phyloP scores from a whole-genome alignment of 2,888 invertebrate species.

The Leptopilina myrica region DNA sequence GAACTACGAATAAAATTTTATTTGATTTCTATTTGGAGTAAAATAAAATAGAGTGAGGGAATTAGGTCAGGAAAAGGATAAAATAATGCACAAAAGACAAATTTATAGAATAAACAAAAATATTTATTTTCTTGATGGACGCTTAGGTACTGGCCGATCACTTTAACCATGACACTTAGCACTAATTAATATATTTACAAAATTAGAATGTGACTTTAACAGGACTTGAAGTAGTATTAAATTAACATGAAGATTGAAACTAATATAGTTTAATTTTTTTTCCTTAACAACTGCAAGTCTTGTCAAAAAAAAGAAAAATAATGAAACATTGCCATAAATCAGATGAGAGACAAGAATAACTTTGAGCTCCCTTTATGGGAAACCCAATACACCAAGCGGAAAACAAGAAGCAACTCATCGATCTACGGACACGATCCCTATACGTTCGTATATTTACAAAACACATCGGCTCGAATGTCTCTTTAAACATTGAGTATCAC shows the following conservation, averaged over 20 bases:
- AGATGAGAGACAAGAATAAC: slow-evolving; percentile 45
- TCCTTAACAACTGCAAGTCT: not conserved
- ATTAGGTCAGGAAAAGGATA: too few relatives aligned
- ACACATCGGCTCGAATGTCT: slow-evolving; percentile 28
- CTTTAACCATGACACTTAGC: slow-evolving; percentile 49
- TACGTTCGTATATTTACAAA: slow-evolving; percentile 26
- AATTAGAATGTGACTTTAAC: not conserved
- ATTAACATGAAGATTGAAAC: not conserved
- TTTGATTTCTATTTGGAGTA: too few relatives aligned
- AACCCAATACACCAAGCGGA: slow-evolving; percentile 58
- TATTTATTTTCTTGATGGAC: slow-evolving; percentile 68
- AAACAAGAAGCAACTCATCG: slow-evolving; percentile 55
- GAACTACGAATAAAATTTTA: too few relatives aligned
- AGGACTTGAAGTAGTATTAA: slow-evolving; percentile 1
- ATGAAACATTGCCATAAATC: slow-evolving; percentile 19
- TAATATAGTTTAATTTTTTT: not conserved
- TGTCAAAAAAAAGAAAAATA: slow-evolving; percentile 3
- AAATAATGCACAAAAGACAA: slow-evolving; percentile 6
- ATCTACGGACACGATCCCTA: slow-evolving; percentile 41
- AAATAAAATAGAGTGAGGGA: too few relatives aligned
- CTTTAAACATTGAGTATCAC: slow-evolving; percentile 32
- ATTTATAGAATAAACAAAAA: slow-evolving; percentile 68
- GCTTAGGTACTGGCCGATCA: slow-evolving; percentile 71
- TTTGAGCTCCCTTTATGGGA: slow-evolving; percentile 49
- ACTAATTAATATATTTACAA: slow-evolving; percentile 57